A percentile compares a stretch with the other conserved stretches of the same genome.
Evolutionary conservation across 2,888 invertebrate genomes (phyloP).

Genomic region (Belgica antarctica): DNA sequence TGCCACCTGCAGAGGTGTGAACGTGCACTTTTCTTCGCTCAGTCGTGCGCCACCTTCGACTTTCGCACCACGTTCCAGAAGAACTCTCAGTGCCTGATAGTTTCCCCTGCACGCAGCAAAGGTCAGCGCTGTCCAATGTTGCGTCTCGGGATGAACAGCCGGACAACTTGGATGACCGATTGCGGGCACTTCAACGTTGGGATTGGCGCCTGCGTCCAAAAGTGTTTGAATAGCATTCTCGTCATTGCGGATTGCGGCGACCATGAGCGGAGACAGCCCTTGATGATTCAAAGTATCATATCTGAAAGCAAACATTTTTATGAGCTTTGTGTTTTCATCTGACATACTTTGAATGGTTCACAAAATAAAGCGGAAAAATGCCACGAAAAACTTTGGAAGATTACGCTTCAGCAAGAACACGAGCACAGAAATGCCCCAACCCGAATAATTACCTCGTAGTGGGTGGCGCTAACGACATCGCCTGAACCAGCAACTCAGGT

Average conservation of each 20-base stretch:
- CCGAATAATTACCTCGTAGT: conserved; percentile 58
- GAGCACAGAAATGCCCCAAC: neutral
- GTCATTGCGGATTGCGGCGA: conserved; percentile 76
- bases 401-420: neutral
- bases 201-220: conserved; percentile 77
- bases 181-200: conserved; percentile 74
- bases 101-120: conserved; percentile 67
- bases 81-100: conserved; percentile 62
- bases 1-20: conserved; percentile 85
- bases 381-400: no score
- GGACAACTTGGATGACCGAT: conserved; percentile 55
- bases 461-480: conserved; percentile 70
- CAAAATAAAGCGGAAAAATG: no score
- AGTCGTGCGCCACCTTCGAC: conserved; percentile 82
- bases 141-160: conserved; percentile 65
- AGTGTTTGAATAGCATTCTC: conserved; percentile 71
- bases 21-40: conserved; percentile 80
- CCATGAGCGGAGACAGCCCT: conserved; percentile 80
- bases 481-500: conserved; percentile 73
- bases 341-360: neutral
- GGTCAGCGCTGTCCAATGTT: conserved; percentile 85
- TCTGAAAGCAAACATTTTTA: conserved; percentile 46
- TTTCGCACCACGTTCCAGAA: conserved; percentile 76
- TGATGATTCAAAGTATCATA: conserved; percentile 75
- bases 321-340: neutral